phyloP scores from a whole-genome alignment of 2,888 invertebrate species.

The Phrixothrix hirtus region DNA sequence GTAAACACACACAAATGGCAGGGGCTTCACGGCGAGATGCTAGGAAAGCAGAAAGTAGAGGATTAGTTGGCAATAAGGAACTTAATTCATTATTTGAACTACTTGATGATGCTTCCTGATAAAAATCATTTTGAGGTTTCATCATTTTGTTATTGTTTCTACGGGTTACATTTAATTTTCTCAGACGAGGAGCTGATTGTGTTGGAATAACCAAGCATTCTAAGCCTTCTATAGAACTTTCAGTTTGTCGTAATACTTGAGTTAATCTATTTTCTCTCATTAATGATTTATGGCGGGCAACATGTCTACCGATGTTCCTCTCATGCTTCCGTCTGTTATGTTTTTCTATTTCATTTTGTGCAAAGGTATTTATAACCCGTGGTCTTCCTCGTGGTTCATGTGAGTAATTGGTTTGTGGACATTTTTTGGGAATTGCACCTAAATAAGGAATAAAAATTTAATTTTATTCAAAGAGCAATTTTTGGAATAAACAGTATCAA shows the following conservation, averaged over 20 bases:
- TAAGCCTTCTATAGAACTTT: constrained; percentile 46
- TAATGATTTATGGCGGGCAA: constrained; percentile 38
- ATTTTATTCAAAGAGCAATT: neutral
- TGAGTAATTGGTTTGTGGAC: constrained; percentile 31
- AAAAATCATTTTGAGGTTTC: constrained; percentile 53
- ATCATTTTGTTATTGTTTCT: constrained; percentile 54
- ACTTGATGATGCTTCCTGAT: constrained; percentile 62
- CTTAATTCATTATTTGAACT: constrained; percentile 68
- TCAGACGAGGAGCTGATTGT: constrained; percentile 38
- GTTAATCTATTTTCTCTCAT: constrained; percentile 49
- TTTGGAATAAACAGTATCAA: neutral
- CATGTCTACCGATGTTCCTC: constrained; percentile 29
- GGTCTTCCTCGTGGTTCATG: constrained; percentile 30
- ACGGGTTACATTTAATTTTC: constrained; percentile 37
- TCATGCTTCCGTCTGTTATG: constrained; percentile 41
- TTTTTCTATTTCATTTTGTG: constrained; percentile 52
- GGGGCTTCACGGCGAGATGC: constrained; percentile 63
- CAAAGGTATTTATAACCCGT: constrained; percentile 38
- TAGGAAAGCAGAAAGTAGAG: constrained; percentile 66
- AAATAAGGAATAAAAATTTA: constrained; percentile 1
- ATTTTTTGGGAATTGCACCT: constrained; percentile 73
- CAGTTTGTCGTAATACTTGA: constrained; percentile 42
- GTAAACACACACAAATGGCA: constrained; percentile 53
- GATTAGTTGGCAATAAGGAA: constrained; percentile 62
- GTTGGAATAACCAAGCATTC: constrained; percentile 54